phyloP scores from a whole-genome alignment of 2,888 invertebrate species.

The Hoplodrina blanda region DNA sequence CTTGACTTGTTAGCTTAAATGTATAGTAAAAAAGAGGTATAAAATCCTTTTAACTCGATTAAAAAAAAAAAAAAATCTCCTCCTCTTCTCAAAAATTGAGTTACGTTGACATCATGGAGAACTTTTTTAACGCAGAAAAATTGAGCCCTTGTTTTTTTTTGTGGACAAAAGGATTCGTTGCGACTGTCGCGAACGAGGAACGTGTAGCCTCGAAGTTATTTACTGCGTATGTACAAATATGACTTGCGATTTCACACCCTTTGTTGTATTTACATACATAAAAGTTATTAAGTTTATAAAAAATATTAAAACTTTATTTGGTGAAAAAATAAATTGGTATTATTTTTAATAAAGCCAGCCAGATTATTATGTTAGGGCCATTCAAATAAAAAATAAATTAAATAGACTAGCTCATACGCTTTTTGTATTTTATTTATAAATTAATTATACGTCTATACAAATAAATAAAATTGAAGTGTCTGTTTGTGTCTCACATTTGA shows the following conservation, averaged over 20 bases:
- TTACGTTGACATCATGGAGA: slow-evolving; percentile 10
- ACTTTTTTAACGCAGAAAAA: slow-evolving; percentile 17
- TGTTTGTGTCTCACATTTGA: too few relatives aligned
- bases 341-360: slow-evolving; percentile 1
- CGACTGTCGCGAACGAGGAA: slow-evolving; percentile 3
- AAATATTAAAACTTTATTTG: neutral
- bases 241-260: slow-evolving; percentile 12
- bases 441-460: too few relatives aligned
- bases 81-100: slow-evolving; percentile 8
- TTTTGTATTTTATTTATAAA: neutral
- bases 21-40: too few relatives aligned
- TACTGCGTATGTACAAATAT: slow-evolving; percentile 27
- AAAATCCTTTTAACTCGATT: too few relatives aligned
- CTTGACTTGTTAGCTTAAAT: too few relatives aligned
- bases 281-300: slow-evolving; percentile 2
- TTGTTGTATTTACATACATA: neutral
- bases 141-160: slow-evolving; percentile 19
- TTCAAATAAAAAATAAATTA: too few relatives aligned
- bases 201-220: slow-evolving; percentile 19
- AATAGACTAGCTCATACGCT: neutral
- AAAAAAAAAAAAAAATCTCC: too few relatives aligned
- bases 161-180: slow-evolving; percentile 30
- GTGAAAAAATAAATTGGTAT: neutral
- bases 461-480: too few relatives aligned
- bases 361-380: too few relatives aligned